Percentiles rank a stretch among this genome's conserved stretches.
Evolutionary conservation across 2,888 invertebrate species (phyloP).

Genomic region (Folsomia candida): DNA sequence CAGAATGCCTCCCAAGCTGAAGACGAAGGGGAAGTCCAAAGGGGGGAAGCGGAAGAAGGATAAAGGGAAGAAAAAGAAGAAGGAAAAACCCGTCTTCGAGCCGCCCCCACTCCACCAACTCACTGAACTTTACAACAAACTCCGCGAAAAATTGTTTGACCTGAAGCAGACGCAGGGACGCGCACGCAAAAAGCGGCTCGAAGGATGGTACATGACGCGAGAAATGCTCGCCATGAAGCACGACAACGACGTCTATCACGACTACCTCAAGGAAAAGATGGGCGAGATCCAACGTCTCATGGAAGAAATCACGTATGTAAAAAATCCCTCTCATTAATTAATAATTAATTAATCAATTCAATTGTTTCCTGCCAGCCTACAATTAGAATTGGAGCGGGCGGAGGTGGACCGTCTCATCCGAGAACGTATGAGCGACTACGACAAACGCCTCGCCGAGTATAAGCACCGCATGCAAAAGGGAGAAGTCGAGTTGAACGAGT

Average conservation of each 20-base stretch:
- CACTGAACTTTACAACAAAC: conserved; percentile 44
- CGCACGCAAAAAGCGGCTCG: conserved; percentile 45
- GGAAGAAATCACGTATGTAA: conserved; percentile 38
- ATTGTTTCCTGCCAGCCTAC: conserved; percentile 21
- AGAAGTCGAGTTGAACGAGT: conserved; percentile 29
- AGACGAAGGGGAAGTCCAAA: conserved; percentile 23
- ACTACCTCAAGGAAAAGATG: conserved; percentile 42
- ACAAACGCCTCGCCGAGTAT: conserved; percentile 31
- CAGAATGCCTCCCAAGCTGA: conserved; percentile 7
- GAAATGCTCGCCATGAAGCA: conserved; percentile 43
- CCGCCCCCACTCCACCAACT: conserved; percentile 45
- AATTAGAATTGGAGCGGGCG: conserved; percentile 36
- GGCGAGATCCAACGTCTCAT: conserved; percentile 39
- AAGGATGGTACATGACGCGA: conserved; percentile 46
- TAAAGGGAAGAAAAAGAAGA: conserved; percentile 21
- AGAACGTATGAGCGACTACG: conserved; percentile 29
- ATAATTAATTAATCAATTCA: not conserved
- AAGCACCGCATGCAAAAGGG: conserved; percentile 30
- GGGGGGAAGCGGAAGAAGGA: conserved; percentile 17
- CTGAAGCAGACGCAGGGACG: conserved; percentile 32
- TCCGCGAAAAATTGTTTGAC: conserved; percentile 33
- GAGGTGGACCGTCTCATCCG: conserved; percentile 39
- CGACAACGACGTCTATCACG: conserved; percentile 45
- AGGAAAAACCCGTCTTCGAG: conserved; percentile 17
- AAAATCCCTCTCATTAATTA: too few relatives aligned